A percentile compares a stretch with the other conserved stretches of the same genome.
Conservation (phyloP, 2,888 invertebrate species). For the Zeuzera pyrina region DNA sequence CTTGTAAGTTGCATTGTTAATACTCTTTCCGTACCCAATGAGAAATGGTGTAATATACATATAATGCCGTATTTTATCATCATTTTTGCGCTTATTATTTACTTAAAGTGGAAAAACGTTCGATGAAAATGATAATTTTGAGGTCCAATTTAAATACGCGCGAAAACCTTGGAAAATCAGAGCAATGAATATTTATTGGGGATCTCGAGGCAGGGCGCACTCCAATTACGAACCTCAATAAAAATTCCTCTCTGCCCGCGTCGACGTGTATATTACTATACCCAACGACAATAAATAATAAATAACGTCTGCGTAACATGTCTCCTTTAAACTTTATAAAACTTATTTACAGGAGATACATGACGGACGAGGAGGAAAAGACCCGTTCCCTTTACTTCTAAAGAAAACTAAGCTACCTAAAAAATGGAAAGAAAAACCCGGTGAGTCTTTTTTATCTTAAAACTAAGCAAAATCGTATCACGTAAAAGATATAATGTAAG, state of each 20-base stretch:
- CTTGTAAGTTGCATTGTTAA: too few relatives aligned
- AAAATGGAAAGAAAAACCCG: constrained; percentile 76
- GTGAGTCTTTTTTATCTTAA: constrained; percentile 35
- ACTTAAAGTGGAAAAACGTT: constrained; percentile 21
- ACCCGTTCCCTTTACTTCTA: constrained; percentile 82
- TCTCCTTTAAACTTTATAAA: too few relatives aligned
- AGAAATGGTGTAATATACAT: too few relatives aligned
- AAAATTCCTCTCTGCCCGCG: constrained; percentile 23
- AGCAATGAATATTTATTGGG: constrained; percentile 47
- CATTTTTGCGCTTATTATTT: too few relatives aligned
- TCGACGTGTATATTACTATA: constrained; percentile 12
- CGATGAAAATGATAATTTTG: constrained; percentile 20
- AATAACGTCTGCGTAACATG: too few relatives aligned
- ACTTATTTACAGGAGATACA: constrained; percentile 76
- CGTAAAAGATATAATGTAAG: too few relatives aligned
- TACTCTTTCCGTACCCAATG: too few relatives aligned
- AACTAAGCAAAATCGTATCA: too few relatives aligned
- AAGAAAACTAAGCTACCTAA: constrained; percentile 84
- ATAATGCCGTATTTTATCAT: too few relatives aligned
- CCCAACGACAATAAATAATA: not conserved
- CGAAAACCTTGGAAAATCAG: constrained; percentile 32
- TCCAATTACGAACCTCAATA: constrained; percentile 33
- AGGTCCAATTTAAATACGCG: constrained; percentile 32
- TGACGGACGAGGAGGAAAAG: constrained; percentile 80
- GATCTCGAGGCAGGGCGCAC: constrained; percentile 20